These are phyloP conservation scores for Chionodraco myersi DNA, from an alignment of 2,113 vertebrate species.

Conservation along the genomic window DNA sequence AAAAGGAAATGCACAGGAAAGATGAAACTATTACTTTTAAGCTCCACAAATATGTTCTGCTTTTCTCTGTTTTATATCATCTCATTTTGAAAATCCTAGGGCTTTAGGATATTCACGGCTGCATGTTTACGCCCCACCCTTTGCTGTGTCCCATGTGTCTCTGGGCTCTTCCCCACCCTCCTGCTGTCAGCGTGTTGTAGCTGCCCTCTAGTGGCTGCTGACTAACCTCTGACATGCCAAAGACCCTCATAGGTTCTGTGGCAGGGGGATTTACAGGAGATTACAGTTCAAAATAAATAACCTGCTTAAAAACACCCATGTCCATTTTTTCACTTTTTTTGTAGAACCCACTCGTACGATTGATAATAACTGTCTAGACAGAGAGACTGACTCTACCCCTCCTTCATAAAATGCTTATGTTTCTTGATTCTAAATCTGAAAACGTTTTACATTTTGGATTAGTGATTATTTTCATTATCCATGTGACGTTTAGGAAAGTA, in stretches of 20 bases:
- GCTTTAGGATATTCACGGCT: not conserved
- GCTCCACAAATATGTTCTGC: too few species aligned
- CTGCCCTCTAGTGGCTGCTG: conserved; percentile 76
- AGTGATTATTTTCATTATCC: too few species aligned
- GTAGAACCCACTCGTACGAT: conserved; percentile 43
- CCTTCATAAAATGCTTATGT: not conserved
- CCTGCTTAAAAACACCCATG: conserved; percentile 57
- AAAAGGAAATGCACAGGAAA: too few species aligned
- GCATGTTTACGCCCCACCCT: conserved; percentile 21
- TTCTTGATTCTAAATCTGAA: not conserved
- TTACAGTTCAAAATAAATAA: conserved; percentile 78
- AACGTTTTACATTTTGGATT: not conserved
- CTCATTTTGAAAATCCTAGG: too few species aligned
- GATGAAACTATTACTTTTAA: too few species aligned
- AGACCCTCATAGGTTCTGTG: conserved; percentile 13
- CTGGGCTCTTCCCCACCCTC: not conserved
- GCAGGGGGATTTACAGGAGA: conserved; percentile 69
- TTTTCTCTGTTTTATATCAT: too few species aligned
- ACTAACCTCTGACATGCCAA: conserved; percentile 13
- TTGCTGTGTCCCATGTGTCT: conserved; percentile 12
- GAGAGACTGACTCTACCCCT: conserved; percentile 2
- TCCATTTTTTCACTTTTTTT: conserved; percentile 30
- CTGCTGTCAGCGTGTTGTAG: conserved; percentile 18
- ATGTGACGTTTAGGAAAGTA: too few species aligned
- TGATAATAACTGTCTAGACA: conserved; percentile 54